Conservation (phyloP, 2,888 invertebrate genomes). For the Leptinotarsa rubiginosa region DNA sequence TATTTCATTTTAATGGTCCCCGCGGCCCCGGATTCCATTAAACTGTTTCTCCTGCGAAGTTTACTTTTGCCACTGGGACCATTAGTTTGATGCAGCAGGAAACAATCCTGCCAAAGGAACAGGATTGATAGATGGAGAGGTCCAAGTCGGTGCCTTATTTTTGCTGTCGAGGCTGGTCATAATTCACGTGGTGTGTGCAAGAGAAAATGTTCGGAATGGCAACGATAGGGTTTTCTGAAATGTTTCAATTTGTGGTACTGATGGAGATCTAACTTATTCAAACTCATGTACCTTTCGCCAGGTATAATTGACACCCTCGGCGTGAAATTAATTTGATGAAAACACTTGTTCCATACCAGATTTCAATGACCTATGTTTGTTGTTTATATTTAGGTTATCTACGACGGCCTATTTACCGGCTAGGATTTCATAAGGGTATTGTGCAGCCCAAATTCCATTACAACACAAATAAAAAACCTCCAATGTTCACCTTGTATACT, state of each 20-base stretch:
- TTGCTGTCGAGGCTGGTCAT: slow-evolving; percentile 63
- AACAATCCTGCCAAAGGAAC: slow-evolving; percentile 66
- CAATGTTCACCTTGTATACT: no score
- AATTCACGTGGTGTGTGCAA: slow-evolving; percentile 51
- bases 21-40: slow-evolving; percentile 71
- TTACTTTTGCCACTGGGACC: slow-evolving; percentile 68
- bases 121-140: slow-evolving; percentile 63
- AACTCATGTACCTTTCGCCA: no score
- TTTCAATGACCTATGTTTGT: no score
- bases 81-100: slow-evolving; percentile 68
- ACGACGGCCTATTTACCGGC: no score
- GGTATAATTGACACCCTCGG: no score
- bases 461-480: no score
- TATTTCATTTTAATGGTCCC: slow-evolving; percentile 73
- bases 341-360: no score
- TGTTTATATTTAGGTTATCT: no score
- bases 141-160: slow-evolving; percentile 59
- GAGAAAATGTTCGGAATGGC: slow-evolving; percentile 1
- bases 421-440: no score
- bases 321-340: no score
- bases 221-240: not conserved
- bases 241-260: no score
- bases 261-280: not conserved
- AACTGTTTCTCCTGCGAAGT: slow-evolving; percentile 69
- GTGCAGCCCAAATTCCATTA: no score